phyloP scores from a whole-genome alignment of 1,140 invertebrate species.

The Calephelis virginiensis region DNA sequence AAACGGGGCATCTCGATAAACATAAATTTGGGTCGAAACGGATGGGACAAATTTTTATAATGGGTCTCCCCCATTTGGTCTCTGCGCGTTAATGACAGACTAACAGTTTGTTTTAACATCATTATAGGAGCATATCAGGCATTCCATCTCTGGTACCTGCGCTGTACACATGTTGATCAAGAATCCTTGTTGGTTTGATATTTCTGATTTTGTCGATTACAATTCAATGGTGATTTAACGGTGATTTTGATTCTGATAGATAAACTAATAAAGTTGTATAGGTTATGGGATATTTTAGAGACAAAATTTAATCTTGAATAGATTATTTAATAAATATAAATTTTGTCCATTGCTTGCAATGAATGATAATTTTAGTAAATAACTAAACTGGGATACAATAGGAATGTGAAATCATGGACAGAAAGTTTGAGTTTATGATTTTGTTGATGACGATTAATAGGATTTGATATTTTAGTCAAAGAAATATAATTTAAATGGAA shows the following conservation, averaged over 20 bases:
- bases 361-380: too few species aligned
- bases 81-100: constrained; percentile 71
- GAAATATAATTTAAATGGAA: too few species aligned
- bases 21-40: constrained; percentile 74
- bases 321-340: too few species aligned
- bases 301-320: too few species aligned
- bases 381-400: too few species aligned
- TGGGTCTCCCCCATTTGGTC: constrained; percentile 71
- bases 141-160: constrained; percentile 72
- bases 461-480: too few species aligned
- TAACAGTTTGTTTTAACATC: constrained; percentile 78
- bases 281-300: too few species aligned
- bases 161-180: constrained; percentile 51
- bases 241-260: constrained; percentile 8
- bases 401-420: too few species aligned
- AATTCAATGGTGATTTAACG: constrained; percentile 21
- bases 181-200: constrained; percentile 43
- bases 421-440: too few species aligned
- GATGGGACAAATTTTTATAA: constrained; percentile 79
- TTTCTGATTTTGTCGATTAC: constrained; percentile 24
- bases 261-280: neutral
- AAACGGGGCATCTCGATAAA: constrained; percentile 72
- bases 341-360: too few species aligned
- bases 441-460: too few species aligned
- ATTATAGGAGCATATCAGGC: constrained; percentile 75